Conservation (phyloP, 2,888 invertebrate genomes). For the Agrotis segetum region DNA sequence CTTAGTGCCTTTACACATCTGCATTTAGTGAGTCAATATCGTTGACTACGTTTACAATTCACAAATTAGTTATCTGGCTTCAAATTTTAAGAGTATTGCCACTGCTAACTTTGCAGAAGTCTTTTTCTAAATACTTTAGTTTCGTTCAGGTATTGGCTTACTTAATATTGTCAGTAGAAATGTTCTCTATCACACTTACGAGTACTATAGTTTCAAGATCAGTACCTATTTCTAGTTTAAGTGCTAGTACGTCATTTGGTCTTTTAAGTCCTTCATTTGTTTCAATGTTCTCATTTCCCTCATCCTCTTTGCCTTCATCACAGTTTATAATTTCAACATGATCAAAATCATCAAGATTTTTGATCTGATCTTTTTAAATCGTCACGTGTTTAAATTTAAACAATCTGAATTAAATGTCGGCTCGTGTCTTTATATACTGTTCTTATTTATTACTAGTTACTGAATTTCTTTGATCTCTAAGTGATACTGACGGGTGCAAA, state of each 20-base stretch:
- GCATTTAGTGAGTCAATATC: not conserved
- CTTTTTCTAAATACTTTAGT: not conserved
- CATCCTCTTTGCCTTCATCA: slow-evolving; percentile 4
- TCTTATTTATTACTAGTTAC: slow-evolving; percentile 62
- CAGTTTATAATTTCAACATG: slow-evolving; percentile 29
- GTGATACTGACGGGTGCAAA: slow-evolving; percentile 42
- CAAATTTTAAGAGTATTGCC: not conserved
- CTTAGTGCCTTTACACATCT: not conserved
- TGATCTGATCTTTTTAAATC: slow-evolving; percentile 54
- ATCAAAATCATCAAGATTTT: slow-evolving; percentile 55
- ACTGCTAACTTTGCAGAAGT: not conserved
- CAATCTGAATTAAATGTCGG: slow-evolving; percentile 61
- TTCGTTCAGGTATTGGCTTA: too few relatives aligned
- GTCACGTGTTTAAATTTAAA: slow-evolving; percentile 59
- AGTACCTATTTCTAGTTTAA: not conserved
- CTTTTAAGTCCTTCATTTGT: not conserved
- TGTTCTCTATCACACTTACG: not conserved
- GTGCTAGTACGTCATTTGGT: not conserved
- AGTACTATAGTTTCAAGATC: not conserved
- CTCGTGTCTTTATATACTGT: slow-evolving; percentile 59
- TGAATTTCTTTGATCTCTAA: slow-evolving; percentile 63
- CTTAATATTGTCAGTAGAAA: not conserved
- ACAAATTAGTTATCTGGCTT: not conserved
- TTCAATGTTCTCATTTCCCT: not conserved
- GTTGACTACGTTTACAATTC: not conserved